Conservation (phyloP, 2,113 vertebrate species). For the Menidia beryllina region DNA sequence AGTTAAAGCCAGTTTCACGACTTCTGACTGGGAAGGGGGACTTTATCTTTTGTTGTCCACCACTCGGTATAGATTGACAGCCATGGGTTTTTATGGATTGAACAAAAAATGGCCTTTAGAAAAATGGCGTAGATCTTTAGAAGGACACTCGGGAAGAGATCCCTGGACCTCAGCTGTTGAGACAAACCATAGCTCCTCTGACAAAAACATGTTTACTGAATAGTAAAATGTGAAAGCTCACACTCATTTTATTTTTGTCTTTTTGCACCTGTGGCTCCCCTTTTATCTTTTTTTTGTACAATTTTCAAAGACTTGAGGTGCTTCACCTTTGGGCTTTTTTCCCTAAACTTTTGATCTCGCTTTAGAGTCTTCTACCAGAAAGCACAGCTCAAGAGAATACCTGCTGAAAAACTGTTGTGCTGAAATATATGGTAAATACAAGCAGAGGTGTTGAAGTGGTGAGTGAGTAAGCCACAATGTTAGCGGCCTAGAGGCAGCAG, state of each 20-base stretch:
- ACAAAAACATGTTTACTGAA: background rate
- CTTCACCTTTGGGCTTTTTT: slow-evolving; percentile 62
- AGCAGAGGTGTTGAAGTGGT: slow-evolving; percentile 12
- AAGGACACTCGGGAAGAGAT: slow-evolving; percentile 12
- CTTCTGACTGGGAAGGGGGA: slow-evolving; percentile 24
- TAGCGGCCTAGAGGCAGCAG: slow-evolving; percentile 44
- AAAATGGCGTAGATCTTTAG: slow-evolving; percentile 22
- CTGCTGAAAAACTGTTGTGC: slow-evolving; percentile 25
- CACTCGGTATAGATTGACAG: slow-evolving; percentile 9
- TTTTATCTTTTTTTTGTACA: slow-evolving; percentile 53
- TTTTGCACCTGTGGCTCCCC: slow-evolving; percentile 35
- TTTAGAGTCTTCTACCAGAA: slow-evolving; percentile 43
- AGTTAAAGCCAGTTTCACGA: slow-evolving; percentile 63
- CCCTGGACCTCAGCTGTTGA: slow-evolving; percentile 15
- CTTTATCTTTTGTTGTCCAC: slow-evolving; percentile 19
- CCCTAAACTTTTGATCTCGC: slow-evolving; percentile 56
- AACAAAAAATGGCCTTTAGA: slow-evolving; percentile 27
- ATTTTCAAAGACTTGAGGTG: slow-evolving; percentile 37
- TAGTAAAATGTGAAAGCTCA: slow-evolving; percentile 26
- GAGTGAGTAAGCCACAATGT: slow-evolving; percentile 37
- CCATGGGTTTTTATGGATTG: slow-evolving; percentile 5
- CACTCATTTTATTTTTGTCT: slow-evolving; percentile 29
- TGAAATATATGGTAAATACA: slow-evolving; percentile 45
- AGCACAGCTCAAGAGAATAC: slow-evolving; percentile 46
- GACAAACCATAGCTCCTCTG: slow-evolving; percentile 5